Evolutionary conservation across 2,888 invertebrate genomes (phyloP).

Genomic region (Cheilosia soror): DNA sequence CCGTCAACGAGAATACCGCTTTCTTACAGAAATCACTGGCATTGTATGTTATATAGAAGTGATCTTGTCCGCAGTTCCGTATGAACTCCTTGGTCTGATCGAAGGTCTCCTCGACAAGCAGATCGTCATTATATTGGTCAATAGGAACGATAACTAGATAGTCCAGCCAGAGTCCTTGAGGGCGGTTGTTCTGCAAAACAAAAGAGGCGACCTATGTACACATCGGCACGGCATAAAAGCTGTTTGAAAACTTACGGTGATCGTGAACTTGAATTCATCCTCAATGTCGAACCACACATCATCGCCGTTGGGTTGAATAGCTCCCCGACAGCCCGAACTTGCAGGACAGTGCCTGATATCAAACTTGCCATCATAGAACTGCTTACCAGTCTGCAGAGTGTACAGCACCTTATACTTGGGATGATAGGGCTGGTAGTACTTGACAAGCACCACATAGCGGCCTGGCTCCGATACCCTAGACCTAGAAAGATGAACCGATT

Average conservation of each 20-base stretch:
- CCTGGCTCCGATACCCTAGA: constrained; percentile 91
- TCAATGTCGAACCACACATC: constrained; percentile 89
- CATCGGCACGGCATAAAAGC: not conserved
- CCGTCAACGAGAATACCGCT: constrained; percentile 96
- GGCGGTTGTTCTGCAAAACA: constrained; percentile 85
- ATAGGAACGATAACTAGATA: constrained; percentile 93
- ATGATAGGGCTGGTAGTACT: constrained; percentile 96
- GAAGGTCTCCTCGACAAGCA: constrained; percentile 90
- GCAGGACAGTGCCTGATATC: constrained; percentile 94
- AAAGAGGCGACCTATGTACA: not conserved
- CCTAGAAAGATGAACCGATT: constrained; percentile 76
- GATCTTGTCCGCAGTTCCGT: constrained; percentile 93
- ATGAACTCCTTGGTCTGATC: constrained; percentile 96
- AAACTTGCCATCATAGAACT: constrained; percentile 89
- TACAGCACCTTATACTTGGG: constrained; percentile 89
- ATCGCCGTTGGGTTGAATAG: constrained; percentile 88
- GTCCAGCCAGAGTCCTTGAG: constrained; percentile 92
- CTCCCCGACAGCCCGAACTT: constrained; percentile 94
- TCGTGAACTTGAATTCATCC: constrained; percentile 91
- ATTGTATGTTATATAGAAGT: constrained; percentile 90
- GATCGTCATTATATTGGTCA: constrained; percentile 88
- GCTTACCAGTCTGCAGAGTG: constrained; percentile 88
- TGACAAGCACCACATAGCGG: constrained; percentile 93
- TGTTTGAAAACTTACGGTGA: constrained; percentile 86
- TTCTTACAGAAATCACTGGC: constrained; percentile 92